A percentile compares a stretch with the other conserved stretches of the same genome.
These are phyloP conservation scores for Epizoanthus scotinus DNA, from an alignment of 92 coral and sea anemone species.

Conservation along the genomic window DNA sequence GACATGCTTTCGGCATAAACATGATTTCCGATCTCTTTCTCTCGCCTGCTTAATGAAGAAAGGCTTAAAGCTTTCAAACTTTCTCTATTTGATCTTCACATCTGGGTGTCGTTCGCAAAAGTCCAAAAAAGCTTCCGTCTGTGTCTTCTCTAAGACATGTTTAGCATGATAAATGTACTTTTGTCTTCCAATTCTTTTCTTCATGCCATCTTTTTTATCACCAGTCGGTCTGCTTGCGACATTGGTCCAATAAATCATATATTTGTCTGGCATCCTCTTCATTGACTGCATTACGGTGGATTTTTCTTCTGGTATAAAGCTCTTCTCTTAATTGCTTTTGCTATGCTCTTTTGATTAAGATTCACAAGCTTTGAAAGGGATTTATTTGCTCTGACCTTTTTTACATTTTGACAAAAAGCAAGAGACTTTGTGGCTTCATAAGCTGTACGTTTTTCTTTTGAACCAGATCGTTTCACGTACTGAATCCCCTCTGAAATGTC, in stretches of 20 bases:
- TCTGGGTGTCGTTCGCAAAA: constrained; percentile 29
- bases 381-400: constrained; percentile 27
- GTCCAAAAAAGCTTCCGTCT: constrained; percentile 27
- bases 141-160: constrained; percentile 38
- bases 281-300: constrained; percentile 6
- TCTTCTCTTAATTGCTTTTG: constrained; percentile 7
- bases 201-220: not conserved
- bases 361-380: constrained; percentile 25
- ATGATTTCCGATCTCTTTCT: constrained; percentile 28
- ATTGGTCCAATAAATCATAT: constrained; percentile 27
- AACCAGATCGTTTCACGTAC: constrained; percentile 31
- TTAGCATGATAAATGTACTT: constrained; percentile 28
- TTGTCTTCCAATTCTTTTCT: constrained; percentile 15
- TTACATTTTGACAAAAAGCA: constrained; percentile 39
- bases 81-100: constrained; percentile 23
- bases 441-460: constrained; percentile 35
- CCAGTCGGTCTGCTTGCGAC: constrained; percentile 25
- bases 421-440: constrained; percentile 23
- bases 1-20: constrained; percentile 34
- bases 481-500: too few species aligned
- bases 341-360: constrained; percentile 38
- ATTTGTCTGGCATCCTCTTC: constrained; percentile 32
- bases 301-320: constrained; percentile 6
- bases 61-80: constrained; percentile 37
- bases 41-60: constrained; percentile 32